phyloP scores from a whole-genome alignment of 2,113 vertebrate genomes.

The Callospermophilus lateralis region DNA sequence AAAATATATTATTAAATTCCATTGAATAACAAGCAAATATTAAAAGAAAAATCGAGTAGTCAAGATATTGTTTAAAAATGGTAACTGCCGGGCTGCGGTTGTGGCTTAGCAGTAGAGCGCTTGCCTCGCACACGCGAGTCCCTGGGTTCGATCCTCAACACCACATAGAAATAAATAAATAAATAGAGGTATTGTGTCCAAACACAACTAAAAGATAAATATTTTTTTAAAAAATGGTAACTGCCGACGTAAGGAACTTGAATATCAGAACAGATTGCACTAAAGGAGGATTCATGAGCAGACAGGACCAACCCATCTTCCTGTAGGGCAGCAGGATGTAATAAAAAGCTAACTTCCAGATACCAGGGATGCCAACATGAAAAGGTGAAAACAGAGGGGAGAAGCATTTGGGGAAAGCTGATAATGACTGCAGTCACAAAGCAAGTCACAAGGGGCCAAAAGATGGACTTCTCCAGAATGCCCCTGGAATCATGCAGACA shows the following conservation, averaged over 20 bases:
- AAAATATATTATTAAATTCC: constrained; percentile 22
- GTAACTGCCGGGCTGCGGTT: no score
- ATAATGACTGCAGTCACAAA: background rate
- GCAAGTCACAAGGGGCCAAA: background rate
- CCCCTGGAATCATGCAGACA: background rate
- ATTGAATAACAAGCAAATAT: background rate
- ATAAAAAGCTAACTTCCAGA: background rate
- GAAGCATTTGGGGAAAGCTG: background rate
- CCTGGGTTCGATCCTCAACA: no score
- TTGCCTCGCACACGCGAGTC: no score
- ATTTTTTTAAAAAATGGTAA: background rate
- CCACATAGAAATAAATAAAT: no score
- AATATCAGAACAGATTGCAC: background rate
- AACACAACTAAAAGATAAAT: no score
- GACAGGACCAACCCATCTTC: background rate
- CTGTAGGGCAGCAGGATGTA: no score
- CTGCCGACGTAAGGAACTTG: background rate
- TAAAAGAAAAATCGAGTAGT: background rate
- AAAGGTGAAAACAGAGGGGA: background rate
- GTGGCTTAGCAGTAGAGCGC: no score
- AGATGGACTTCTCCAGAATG: background rate
- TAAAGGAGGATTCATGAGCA: background rate
- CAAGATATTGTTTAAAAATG: background rate
- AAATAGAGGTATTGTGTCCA: no score
- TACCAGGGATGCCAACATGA: background rate